phyloP scores from a whole-genome alignment of 2,888 invertebrate species.

The Sylvicola fuscatus region DNA sequence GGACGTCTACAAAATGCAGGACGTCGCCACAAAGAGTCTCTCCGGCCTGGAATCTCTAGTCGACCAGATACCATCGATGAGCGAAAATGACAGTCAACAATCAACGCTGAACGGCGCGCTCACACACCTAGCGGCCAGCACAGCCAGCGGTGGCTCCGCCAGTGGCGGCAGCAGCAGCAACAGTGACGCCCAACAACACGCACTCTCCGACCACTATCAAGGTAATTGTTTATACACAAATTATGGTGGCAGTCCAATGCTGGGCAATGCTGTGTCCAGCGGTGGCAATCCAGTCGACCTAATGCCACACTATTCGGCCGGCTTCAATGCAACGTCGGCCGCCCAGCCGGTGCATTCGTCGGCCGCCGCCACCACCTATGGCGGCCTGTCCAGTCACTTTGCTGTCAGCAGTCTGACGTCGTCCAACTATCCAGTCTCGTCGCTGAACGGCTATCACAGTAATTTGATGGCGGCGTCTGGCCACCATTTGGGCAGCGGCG shows the following conservation, averaged over 20 bases:
- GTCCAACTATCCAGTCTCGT: slow-evolving; percentile 13
- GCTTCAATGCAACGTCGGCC: slow-evolving; percentile 7
- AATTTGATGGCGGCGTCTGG: slow-evolving; percentile 22
- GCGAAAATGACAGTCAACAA: slow-evolving; percentile 36
- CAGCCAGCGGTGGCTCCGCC: not conserved
- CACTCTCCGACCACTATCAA: slow-evolving; percentile 2
- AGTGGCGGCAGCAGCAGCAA: slow-evolving; percentile 4
- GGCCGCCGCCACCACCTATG: slow-evolving; percentile 3
- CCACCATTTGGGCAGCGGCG: slow-evolving; percentile 14
- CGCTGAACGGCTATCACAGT: slow-evolving; percentile 16
- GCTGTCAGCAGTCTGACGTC: slow-evolving; percentile 27
- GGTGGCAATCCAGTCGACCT: slow-evolving; percentile 10
- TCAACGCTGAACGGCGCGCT: slow-evolving; percentile 6
- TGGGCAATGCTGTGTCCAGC: slow-evolving; percentile 18
- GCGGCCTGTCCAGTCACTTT: slow-evolving; percentile 19
- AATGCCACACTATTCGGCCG: slow-evolving; percentile 16
- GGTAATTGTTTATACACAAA: slow-evolving; percentile 4
- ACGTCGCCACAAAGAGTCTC: slow-evolving; percentile 67
- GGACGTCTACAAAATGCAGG: slow-evolving; percentile 14
- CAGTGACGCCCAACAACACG: not conserved
- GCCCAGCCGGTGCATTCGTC: not conserved
- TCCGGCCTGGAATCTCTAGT: slow-evolving; percentile 76
- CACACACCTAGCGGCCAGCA: slow-evolving; percentile 7
- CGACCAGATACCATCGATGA: slow-evolving; percentile 78
- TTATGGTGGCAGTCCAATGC: slow-evolving; percentile 3